Percentiles rank a stretch among this genome's conserved stretches.
Conservation (phyloP, 2,797 vertebrate genomes). For the Clarias laeviceps region DNA sequence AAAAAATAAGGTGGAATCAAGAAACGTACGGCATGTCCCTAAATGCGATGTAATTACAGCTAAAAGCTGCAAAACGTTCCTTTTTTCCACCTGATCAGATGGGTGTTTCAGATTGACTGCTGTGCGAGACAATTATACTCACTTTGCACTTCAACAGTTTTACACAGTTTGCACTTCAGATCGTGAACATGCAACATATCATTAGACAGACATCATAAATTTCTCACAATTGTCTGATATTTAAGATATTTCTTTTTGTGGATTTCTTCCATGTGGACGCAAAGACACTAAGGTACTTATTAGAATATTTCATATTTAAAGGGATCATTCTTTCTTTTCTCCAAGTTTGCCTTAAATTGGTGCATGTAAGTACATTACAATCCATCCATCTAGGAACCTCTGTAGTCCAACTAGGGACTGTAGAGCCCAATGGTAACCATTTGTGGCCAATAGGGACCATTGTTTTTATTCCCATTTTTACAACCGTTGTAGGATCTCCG, state of each 20-base stretch:
- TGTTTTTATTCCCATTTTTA: too few relatives aligned
- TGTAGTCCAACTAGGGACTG: too few relatives aligned
- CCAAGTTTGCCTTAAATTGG: too few relatives aligned
- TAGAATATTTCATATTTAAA: too few relatives aligned
- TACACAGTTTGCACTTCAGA: neutral
- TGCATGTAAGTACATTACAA: too few relatives aligned
- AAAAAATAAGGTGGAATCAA: neutral
- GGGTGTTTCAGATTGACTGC: neutral
- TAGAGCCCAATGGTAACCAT: too few relatives aligned
- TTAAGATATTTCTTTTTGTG: neutral
- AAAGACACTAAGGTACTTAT: neutral
- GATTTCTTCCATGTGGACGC: neutral
- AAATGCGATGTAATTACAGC: neutral
- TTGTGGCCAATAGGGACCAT: too few relatives aligned
- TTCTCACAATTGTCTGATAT: neutral
- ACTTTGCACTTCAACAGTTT: neutral
- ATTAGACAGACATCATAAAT: neutral
- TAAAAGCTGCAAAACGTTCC: neutral
- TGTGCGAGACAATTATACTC: neutral
- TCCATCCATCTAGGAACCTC: too few relatives aligned
- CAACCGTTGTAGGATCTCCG: too few relatives aligned
- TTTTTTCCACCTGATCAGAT: neutral
- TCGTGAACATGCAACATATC: neutral
- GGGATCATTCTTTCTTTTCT: too few relatives aligned
- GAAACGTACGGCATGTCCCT: neutral